A percentile compares a stretch with the other conserved stretches of the same genome.
phyloP scores from a whole-genome alignment of 2,797 vertebrate genomes.

The Bovichtus diacanthus region DNA sequence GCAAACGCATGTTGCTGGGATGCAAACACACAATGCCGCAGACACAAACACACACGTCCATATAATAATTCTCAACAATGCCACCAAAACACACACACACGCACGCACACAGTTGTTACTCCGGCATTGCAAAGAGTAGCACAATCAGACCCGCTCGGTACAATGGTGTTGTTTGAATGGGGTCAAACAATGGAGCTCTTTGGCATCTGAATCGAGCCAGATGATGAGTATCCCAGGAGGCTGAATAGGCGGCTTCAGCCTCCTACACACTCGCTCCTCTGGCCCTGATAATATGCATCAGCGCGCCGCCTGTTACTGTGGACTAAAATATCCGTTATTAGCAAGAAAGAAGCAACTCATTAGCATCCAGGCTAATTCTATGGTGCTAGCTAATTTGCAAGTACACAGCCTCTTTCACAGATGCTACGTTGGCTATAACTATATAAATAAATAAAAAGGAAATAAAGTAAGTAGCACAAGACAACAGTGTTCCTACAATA shows the following conservation, averaged over 20 bases:
- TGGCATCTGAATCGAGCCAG: constrained; percentile 75
- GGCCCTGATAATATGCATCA: constrained; percentile 69
- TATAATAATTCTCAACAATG: constrained; percentile 42
- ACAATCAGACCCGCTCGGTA: constrained; percentile 73
- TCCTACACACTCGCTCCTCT: constrained; percentile 70
- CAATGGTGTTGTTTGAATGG: constrained; percentile 79
- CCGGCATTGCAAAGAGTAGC: constrained; percentile 45
- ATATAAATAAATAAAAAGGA: too few species aligned
- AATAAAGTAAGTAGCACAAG: background rate
- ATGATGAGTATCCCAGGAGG: constrained; percentile 76
- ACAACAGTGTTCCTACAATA: background rate
- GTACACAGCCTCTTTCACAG: constrained; percentile 11
- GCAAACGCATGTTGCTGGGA: constrained; percentile 59
- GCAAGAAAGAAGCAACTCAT: constrained; percentile 45
- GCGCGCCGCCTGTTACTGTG: constrained; percentile 58
- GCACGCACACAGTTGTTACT: constrained; percentile 51
- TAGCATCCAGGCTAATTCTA: constrained; percentile 57
- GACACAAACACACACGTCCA: constrained; percentile 18
- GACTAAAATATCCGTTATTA: constrained; percentile 66
- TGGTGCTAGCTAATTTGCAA: constrained; percentile 32
- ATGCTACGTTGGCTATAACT: too few species aligned
- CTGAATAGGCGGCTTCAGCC: constrained; percentile 76
- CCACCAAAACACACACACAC: constrained; percentile 38
- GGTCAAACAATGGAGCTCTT: constrained; percentile 80
- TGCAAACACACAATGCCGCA: constrained; percentile 41